A percentile compares a stretch with the other conserved stretches of the same genome.
Conservation (phyloP, 2,888 invertebrate species). For the Drosophila mimica region DNA sequence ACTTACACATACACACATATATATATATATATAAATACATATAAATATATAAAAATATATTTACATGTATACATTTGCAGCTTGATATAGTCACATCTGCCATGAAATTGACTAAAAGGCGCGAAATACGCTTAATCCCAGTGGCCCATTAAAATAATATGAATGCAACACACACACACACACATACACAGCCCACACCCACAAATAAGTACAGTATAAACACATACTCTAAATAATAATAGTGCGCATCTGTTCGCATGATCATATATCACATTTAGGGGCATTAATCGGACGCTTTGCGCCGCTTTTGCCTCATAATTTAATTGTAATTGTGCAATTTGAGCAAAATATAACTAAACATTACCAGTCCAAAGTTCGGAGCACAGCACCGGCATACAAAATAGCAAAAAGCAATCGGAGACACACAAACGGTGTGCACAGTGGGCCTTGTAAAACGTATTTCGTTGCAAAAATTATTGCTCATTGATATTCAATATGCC, state of each 20-base stretch:
- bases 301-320: conserved; percentile 62
- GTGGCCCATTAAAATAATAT: conserved; percentile 37
- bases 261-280: conserved; percentile 57
- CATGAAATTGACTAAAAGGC: conserved; percentile 13
- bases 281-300: conserved; percentile 67
- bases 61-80: background rate
- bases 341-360: conserved; percentile 50
- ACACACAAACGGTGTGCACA: conserved; percentile 5
- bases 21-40: conserved; percentile 4
- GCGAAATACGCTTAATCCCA: conserved; percentile 34
- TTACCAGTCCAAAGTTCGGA: conserved; percentile 54
- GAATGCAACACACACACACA: conserved; percentile 2
- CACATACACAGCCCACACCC: background rate
- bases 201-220: conserved; percentile 28
- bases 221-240: conserved; percentile 30
- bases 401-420: conserved; percentile 26
- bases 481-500: conserved; percentile 2
- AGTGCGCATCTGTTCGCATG: conserved; percentile 38
- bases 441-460: conserved; percentile 4
- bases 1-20: conserved; percentile 6
- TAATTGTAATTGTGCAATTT: conserved; percentile 73
- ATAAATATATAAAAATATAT: conserved; percentile 15
- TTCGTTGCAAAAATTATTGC: background rate
- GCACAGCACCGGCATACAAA: conserved; percentile 42
- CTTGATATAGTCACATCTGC: conserved; percentile 34